Conservation (phyloP, 2,797 vertebrate species). For the Caiman crocodilus region DNA sequence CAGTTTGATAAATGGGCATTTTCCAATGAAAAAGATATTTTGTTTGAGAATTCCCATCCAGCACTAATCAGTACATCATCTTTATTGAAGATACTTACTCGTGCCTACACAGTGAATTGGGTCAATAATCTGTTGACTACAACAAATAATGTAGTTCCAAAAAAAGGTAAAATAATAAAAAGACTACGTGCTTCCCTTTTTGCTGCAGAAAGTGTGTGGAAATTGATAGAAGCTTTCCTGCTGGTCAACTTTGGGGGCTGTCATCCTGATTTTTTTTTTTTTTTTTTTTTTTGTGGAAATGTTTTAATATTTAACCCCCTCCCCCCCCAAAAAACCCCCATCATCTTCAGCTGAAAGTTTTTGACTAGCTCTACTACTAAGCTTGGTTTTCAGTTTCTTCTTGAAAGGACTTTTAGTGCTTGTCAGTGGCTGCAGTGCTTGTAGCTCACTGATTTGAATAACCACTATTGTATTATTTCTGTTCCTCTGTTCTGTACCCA, state of each 20-base stretch:
- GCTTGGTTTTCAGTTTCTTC: neutral
- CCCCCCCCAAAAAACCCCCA: no score
- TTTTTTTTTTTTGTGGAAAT: no score
- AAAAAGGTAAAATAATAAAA: neutral
- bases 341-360: no score
- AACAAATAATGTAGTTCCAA: neutral
- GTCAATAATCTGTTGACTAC: neutral
- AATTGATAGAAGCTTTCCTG: neutral
- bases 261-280: no score
- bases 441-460: neutral
- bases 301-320: no score
- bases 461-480: neutral
- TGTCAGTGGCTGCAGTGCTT: neutral
- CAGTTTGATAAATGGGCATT: no score
- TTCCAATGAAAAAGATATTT: neutral
- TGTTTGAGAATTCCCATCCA: neutral
- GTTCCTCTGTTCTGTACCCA: neutral
- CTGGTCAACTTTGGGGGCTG: neutral
- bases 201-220: neutral
- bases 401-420: neutral
- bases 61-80: neutral
- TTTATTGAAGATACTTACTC: neutral
- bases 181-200: neutral
- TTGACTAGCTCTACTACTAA: neutral
- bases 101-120: neutral